Conservation (phyloP, 2,113 vertebrate genomes). For the Petroica traversi region DNA sequence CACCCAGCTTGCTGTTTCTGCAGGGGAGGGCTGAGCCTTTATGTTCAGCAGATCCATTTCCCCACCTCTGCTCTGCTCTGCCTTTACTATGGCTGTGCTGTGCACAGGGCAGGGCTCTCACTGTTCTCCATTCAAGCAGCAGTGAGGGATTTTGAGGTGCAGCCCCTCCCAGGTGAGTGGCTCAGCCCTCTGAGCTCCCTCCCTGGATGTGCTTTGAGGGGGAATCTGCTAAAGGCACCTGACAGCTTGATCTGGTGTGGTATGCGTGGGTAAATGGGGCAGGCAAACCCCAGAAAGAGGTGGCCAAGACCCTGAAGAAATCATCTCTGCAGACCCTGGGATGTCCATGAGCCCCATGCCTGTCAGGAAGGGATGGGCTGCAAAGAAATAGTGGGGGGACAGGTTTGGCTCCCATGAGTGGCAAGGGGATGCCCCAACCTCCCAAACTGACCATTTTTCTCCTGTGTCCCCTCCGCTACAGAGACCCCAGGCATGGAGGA, state of each 20-base stretch:
- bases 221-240: not conserved
- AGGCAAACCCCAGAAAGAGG: not conserved
- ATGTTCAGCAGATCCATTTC: not conserved
- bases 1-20: not conserved
- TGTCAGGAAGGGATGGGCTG: not conserved
- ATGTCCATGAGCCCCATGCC: fast-evolving
- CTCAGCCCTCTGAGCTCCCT: not conserved
- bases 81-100: not conserved
- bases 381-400: not conserved
- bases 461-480: not conserved
- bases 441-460: not conserved
- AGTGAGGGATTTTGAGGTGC: not conserved
- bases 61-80: not conserved
- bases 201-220: not conserved
- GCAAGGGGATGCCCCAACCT: fast-evolving
- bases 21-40: not conserved
- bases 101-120: not conserved
- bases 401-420: not conserved
- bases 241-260: not conserved
- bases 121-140: not conserved
- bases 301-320: not conserved
- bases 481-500: conserved; percentile 77
- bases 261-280: not conserved
- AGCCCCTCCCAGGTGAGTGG: not conserved
- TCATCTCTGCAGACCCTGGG: not conserved